phyloP scores from a whole-genome alignment of 1,140 invertebrate genomes.

The Diabrotica undecimpunctata region DNA sequence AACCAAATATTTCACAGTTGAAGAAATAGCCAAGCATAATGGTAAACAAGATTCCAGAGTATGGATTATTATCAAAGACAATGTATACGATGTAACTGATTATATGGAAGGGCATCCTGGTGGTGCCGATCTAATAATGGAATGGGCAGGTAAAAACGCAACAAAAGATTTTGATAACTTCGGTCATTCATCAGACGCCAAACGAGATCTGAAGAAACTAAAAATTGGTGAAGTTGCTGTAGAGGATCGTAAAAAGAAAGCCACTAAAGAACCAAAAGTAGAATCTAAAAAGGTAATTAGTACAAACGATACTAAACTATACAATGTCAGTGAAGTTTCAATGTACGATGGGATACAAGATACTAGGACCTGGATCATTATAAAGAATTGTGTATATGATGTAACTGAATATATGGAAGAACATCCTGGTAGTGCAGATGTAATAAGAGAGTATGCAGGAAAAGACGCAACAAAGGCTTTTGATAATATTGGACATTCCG shows the following conservation, averaged over 20 bases:
- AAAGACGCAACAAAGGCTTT: slow-evolving; percentile 61
- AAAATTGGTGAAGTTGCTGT: slow-evolving; percentile 62
- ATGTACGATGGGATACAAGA: slow-evolving; percentile 54
- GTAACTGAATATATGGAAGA: slow-evolving; percentile 59
- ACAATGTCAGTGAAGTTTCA: slow-evolving; percentile 55
- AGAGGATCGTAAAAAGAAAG: background rate
- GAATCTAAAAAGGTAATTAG: too few relatives aligned
- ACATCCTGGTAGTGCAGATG: slow-evolving; percentile 64
- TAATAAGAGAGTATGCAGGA: slow-evolving; percentile 60
- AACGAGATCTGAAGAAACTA: slow-evolving; percentile 53
- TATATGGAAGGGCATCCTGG: slow-evolving; percentile 50
- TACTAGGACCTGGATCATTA: slow-evolving; percentile 57
- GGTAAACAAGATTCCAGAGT: slow-evolving; percentile 51
- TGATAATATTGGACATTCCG: slow-evolving; percentile 61
- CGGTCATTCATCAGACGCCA: slow-evolving; percentile 62
- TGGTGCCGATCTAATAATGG: slow-evolving; percentile 52
- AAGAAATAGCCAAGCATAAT: slow-evolving; percentile 55
- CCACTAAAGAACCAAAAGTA: background rate
- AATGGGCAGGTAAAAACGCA: slow-evolving; percentile 61
- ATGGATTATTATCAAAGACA: slow-evolving; percentile 63
- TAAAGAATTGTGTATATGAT: slow-evolving; percentile 63
- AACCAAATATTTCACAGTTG: slow-evolving; percentile 47
- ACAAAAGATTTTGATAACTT: slow-evolving; percentile 61
- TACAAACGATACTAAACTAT: slow-evolving; percentile 36
- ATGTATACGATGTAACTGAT: slow-evolving; percentile 63